phyloP scores from a whole-genome alignment of 2,797 vertebrate genomes.

The Fringilla coelebs region DNA sequence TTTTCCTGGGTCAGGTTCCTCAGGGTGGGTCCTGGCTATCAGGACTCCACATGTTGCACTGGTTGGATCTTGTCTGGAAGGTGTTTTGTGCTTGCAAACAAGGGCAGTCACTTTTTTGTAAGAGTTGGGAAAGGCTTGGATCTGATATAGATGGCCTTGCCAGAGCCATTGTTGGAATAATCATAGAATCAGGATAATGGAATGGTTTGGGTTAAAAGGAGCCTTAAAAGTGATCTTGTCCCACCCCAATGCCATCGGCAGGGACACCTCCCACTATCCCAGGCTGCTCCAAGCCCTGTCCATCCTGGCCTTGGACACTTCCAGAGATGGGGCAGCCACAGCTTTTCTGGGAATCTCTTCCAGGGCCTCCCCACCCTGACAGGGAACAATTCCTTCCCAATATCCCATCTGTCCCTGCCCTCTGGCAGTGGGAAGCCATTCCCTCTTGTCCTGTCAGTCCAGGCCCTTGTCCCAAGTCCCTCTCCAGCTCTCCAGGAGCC shows the following conservation, averaged over 20 bases:
- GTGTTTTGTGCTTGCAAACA: background rate
- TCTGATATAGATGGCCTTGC: background rate
- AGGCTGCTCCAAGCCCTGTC: background rate
- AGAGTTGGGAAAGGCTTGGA: background rate
- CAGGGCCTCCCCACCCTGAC: background rate
- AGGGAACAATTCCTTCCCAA: background rate
- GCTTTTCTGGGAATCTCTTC: background rate
- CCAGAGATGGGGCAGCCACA: background rate
- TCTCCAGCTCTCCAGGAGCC: background rate
- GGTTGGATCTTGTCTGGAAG: background rate
- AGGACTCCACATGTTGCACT: background rate
- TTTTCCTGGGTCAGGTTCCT: background rate
- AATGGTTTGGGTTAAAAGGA: background rate
- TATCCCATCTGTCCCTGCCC: background rate
- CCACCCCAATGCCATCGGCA: background rate
- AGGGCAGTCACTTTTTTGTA: background rate
- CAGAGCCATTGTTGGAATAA: background rate
- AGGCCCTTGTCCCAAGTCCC: background rate
- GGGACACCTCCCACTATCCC: background rate
- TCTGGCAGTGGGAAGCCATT: background rate
- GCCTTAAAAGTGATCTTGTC: background rate
- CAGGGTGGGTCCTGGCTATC: background rate
- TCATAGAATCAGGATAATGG: background rate
- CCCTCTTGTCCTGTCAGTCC: background rate
- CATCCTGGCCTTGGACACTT: fast-evolving